Evolutionary conservation across 2,797 vertebrate species (phyloP), one percentile per base, ranked within the genome.

Genomic region (Muscicapa comitata): DNA sequence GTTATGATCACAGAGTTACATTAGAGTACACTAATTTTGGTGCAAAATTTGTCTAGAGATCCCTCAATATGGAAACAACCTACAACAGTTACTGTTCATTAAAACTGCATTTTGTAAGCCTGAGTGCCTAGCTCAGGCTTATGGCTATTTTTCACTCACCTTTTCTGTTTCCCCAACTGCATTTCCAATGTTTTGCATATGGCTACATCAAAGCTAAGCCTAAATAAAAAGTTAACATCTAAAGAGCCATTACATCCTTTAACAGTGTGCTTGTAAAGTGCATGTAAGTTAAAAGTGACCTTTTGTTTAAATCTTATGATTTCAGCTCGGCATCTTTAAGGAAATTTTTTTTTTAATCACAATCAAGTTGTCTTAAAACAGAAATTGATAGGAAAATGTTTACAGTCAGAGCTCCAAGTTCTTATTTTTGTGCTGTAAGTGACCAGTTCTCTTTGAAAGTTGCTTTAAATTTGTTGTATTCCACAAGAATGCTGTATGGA

Each of bases 111-210:
- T 93, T 79, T 68, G 15, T 42, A 67, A 85, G 55, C 35, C 48
- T 4, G 15, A 81, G 61, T 54, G 8, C 19, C 65, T 35, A 72
- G 50, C 25, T 83, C 33, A 82, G n/a, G 38, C 71, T 93, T 40
- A 68, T 1, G 1, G 48, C 31, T 66, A 63, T 55, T 91, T 94
- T 85, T 91, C 78, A 71, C 37, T 82, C 6, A 0, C 5, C 29
- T 26, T 73, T 88, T 81, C 55, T 76, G 26, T 75, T 94, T 79
- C 35, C 9, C 23, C 40, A 68, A 68, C 47, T 66, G 17, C 29
- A 75, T 75, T 72, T 54, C 50, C 89, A 91, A 43, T 33, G 62
- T 77, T 94, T 93, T 95, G 85, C 91, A 88, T 66, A 83, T 68
- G 68, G 68, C 54, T 85, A 71, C 85, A 96, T 88, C 53, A 54